Conservation (phyloP, 1,140 invertebrate species). For the Aphis craccivora region DNA sequence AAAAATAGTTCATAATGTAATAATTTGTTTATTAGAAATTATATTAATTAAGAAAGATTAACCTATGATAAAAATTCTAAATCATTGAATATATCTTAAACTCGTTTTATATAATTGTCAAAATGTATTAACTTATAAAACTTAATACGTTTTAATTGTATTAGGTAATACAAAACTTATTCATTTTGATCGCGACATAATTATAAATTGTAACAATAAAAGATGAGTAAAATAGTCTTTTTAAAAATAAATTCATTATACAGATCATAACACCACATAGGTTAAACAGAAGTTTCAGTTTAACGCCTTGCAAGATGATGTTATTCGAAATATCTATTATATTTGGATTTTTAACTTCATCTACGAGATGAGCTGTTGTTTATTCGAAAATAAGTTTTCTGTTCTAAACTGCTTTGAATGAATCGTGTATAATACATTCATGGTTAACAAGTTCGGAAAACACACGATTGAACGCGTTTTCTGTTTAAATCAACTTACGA, state of each 20-base stretch:
- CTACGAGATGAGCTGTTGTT: neutral
- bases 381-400: neutral
- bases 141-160: neutral
- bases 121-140: neutral
- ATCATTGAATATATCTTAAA: neutral
- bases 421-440: neutral
- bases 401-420: neutral
- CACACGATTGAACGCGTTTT: conserved; percentile 17
- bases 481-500: conserved; percentile 39
- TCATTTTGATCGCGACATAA: neutral
- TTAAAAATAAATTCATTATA: neutral
- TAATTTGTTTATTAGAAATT: neutral
- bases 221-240: neutral
- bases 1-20: neutral
- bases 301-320: neutral
- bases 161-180: neutral
- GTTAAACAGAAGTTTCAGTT: neutral
- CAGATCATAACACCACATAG: neutral
- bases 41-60: neutral
- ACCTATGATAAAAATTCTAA: neutral
- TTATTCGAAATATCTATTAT: neutral
- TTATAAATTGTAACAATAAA: neutral
- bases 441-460: conserved; percentile 33
- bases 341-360: neutral
- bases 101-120: neutral